Evolutionary conservation across 2,797 vertebrate species (phyloP), one percentile per base, ranked within the genome.

Genomic region (Brotogeris chrysoptera): DNA sequence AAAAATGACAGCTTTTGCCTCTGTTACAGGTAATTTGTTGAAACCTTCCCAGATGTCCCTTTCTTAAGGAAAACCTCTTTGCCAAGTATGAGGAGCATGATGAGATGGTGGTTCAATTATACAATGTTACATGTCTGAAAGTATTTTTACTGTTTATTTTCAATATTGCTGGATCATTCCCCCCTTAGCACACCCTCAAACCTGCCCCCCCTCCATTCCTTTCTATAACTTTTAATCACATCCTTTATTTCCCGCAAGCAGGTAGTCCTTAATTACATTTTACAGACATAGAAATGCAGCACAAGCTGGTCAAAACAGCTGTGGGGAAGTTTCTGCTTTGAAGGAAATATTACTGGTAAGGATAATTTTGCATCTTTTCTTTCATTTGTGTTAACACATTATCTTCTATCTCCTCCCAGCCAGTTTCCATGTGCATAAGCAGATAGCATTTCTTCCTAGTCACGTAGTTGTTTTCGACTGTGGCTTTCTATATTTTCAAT

Each of bases 241-340:
- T 81, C 47, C 76, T 95, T 94, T 55, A 43, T 93, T 95, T 97
- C 73, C 84, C 87, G 80, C 74, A 94, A 96, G 88, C 85, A 81
- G 94, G 84, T 74, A 94, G 69, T 70, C 90, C 74, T 97, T 97
- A 96, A 96, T 96, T 97, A 95, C 91, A 73, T 93, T 93, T 93
- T 92, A 93, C 91, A 96, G 94, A 97, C 80, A 68, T 36, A 96
- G 69, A 87, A 91, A 18, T 27, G 68, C 19, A 53, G 57, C 72
- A 53, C 84, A 95, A 84, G 72, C 77, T 95, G 81, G 83, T 94
- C 89, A 96, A 91, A 97, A 90, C 93, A 97, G 91, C 96, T 96
- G 91, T 84, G 71, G 61, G 72, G 76, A 90, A 94, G 55, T 79
- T 95, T 97, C 52, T 83, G 3, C 59, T 80, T 76, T 74, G 93